Percentiles rank a stretch among this genome's conserved stretches.
phyloP scores from a whole-genome alignment of 1,140 invertebrate genomes.

The Drosophila busckii region DNA sequence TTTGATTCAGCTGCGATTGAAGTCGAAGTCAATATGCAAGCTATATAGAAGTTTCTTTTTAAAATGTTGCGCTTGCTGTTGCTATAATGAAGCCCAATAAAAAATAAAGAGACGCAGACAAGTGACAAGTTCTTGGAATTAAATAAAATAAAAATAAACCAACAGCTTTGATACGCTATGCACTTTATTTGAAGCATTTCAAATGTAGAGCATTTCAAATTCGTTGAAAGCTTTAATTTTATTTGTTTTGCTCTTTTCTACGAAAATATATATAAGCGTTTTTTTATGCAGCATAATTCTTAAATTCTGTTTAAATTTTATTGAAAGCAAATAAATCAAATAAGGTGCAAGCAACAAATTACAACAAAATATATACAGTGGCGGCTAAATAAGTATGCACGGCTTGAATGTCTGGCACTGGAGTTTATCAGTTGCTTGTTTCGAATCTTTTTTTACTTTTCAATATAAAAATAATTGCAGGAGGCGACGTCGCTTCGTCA shows the following conservation, averaged over 20 bases:
- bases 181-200: no score
- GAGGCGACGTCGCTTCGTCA: slow-evolving; percentile 48
- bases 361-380: slow-evolving; percentile 63
- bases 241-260: no score
- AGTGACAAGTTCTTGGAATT: no score
- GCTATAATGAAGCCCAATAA: no score
- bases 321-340: slow-evolving; percentile 73
- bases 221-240: no score
- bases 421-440: slow-evolving; percentile 26
- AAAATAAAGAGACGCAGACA: no score
- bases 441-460: slow-evolving; percentile 41
- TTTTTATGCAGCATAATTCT: no score
- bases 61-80: no score
- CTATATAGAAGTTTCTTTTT: background rate
- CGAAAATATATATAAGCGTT: no score
- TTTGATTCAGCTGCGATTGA: slow-evolving; percentile 42
- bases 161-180: no score
- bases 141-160: no score
- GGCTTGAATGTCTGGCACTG: slow-evolving; percentile 48
- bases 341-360: slow-evolving; percentile 69
- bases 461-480: slow-evolving; percentile 75
- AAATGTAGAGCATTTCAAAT: no score
- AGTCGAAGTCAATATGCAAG: slow-evolving; percentile 7
- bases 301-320: slow-evolving; percentile 66
- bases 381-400: slow-evolving; percentile 60